A percentile compares a stretch with the other conserved stretches of the same genome.
Evolutionary conservation across 2,113 vertebrate genomes (phyloP).

Genomic region (Pithys albifrons): DNA sequence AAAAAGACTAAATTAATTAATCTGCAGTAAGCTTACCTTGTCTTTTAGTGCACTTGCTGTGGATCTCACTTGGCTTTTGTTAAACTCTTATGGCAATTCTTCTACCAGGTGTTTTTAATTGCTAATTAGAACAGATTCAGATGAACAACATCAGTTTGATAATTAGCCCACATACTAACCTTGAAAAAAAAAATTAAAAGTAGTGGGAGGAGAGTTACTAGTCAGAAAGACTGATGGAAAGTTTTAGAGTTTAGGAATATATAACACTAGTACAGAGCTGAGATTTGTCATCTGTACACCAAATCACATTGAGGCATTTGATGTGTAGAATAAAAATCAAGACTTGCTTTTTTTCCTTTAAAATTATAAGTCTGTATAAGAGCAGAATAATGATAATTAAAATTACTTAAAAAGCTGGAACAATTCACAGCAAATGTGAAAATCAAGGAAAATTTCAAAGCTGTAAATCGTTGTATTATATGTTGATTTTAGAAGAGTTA

Average conservation of each 20-base stretch:
- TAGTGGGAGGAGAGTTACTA: neutral
- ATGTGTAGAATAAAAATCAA: neutral
- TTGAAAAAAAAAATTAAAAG: neutral
- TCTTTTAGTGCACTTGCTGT: neutral
- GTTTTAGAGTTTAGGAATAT: neutral
- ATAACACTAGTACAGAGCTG: neutral
- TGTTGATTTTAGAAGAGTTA: neutral
- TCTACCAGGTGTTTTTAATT: neutral
- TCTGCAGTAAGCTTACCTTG: neutral
- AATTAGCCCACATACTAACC: neutral
- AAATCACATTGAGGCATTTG: neutral
- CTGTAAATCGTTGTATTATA: neutral
- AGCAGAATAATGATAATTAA: neutral
- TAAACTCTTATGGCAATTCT: neutral
- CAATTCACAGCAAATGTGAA: neutral
- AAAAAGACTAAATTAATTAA: neutral
- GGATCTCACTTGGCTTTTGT: neutral
- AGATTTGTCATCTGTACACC: neutral
- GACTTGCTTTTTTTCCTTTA: too few species aligned
- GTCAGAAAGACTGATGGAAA: neutral
- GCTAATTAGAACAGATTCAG: neutral
- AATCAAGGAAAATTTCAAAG: neutral
- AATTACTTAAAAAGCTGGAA: neutral
- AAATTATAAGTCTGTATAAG: neutral
- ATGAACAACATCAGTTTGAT: neutral